Base-by-base conservation (phyloP, 2,888 invertebrate species). In the Melieria crassipennis region DNA sequence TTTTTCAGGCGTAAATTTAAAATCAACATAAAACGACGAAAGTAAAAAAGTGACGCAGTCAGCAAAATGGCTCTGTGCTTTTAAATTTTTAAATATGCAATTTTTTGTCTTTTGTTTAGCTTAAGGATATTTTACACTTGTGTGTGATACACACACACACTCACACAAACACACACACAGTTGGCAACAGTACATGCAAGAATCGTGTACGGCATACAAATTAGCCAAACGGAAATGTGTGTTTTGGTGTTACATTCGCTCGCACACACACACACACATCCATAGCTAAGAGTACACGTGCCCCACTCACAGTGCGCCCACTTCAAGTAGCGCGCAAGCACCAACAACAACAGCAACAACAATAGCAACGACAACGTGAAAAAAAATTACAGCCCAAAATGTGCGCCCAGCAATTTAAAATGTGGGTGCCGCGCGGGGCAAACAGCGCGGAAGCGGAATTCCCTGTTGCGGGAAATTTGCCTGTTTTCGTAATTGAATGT, bases 211-310 rank as follows among this genome's bases (percentile, higher is more conserved):
- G 79, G 81, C 82, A 81, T 82, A 81, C 82, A 80, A 82, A 82
- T 82, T 81, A 82, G 83, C 78, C 75, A 10, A 79, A 80, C 82
- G 82, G 81, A 81, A 82, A 82, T 81, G 78, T 77, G 78, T 78
- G 77, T 81, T 43, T 11, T 50, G 16, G 45, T 7, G 9, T 43
- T 30, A 64, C 52, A 77, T 75, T 76, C 77, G 74, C 69, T 71
- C 56, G 55, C 58, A 65, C 60, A 65, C 73, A 67, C 63, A 52
- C 68, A 52, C 30, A 56, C n/a, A 64, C 2, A 30, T 52, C 4
- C 50, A 63, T 30, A 48, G 7, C 9, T 30, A 4, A 11, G 45
- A 3, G 30, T 30, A 30, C 30, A 30, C 30, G 30, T 30, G 3
- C 30, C 30, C 30, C 30, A 30, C 16, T 16, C 16, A 16, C 16